Evolutionary conservation across 2,888 invertebrate genomes (phyloP), one percentile per base, ranked within the genome.

Genomic region (Molorchus minor): DNA sequence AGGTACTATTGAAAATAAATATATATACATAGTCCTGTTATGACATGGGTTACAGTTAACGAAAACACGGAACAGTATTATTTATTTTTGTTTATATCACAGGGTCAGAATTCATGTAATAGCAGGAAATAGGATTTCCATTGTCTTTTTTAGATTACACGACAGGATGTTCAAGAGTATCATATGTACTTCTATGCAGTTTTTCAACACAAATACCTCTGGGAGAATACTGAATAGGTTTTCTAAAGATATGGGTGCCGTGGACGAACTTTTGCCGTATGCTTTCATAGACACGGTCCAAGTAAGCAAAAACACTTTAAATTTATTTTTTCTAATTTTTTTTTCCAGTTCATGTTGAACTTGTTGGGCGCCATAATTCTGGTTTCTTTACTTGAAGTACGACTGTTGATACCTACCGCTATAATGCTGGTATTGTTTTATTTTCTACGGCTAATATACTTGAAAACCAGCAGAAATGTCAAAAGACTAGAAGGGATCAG

Each of bases 161-260:
- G 84, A 89, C 69, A 78, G 80, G 1, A 92, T 96, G 84, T 94
- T 96, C 74, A 77, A 82, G 13, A 85, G 87, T 64, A 81, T 94
- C 33, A 83, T 93, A 1, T 80, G 85, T 59, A 74, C 76, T 0
- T 84, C 88, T 0, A 88, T 92, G 83, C 79, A 84, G 58, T 94
- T 94, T 78, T 94, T 93, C 73, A 89, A 93, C 72, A 86, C 84
- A 0, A 92, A 93, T 78, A 88, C 92, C 3, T 87, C 91, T 44
- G 84, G 84, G 10, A 79, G 84, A 61, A 86, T 91, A 64, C 77
- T 91, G 56, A 90, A 90, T 75, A 80, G 90, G 53, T 90, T 91
- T 76, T 86, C 90, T 0, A 90, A 90, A 76, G 90, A 91, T 75
- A 81, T 88, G 51, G 89, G 85, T 3, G 76, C 82, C 0, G 82